These are phyloP conservation scores for Microtus pennsylvanicus DNA, from an alignment of 2,113 vertebrate species.

Conservation along the genomic window DNA sequence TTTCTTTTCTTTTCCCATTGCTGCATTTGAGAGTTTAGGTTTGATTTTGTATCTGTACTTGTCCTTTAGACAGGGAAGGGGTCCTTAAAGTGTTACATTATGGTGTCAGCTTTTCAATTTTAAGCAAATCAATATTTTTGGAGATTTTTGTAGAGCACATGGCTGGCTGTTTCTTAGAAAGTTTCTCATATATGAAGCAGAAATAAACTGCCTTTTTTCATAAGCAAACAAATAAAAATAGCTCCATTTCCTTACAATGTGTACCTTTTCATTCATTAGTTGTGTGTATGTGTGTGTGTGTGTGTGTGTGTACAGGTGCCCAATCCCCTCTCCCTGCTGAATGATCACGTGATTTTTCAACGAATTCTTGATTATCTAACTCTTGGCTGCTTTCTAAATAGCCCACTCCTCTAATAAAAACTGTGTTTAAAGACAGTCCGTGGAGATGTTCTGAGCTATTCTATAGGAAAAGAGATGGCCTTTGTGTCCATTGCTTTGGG, in stretches of 20 bases:
- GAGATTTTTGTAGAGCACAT: background rate
- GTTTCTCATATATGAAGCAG: background rate
- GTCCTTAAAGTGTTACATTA: background rate
- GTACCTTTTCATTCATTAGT: background rate
- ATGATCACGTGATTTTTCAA: background rate
- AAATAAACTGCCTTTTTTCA: background rate
- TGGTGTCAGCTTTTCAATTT: background rate
- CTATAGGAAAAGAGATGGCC: background rate
- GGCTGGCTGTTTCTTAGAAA: background rate
- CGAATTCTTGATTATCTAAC: background rate
- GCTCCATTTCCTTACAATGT: background rate
- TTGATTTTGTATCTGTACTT: background rate
- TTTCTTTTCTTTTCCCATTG: background rate
- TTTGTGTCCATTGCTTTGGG: background rate
- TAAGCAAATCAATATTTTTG: background rate
- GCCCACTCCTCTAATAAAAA: background rate
- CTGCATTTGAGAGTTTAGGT: conserved; percentile 8
- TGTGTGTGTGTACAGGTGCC: too few relatives aligned
- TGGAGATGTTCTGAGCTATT: background rate
- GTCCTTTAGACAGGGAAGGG: background rate
- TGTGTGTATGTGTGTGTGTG: background rate
- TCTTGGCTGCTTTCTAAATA: background rate
- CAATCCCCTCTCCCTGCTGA: background rate
- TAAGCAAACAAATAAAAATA: background rate
- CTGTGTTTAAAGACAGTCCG: background rate